Evolutionary conservation across 53 echinoderm and acorn worm species (phyloP).

Genomic region (Apostichopus leukothele): DNA sequence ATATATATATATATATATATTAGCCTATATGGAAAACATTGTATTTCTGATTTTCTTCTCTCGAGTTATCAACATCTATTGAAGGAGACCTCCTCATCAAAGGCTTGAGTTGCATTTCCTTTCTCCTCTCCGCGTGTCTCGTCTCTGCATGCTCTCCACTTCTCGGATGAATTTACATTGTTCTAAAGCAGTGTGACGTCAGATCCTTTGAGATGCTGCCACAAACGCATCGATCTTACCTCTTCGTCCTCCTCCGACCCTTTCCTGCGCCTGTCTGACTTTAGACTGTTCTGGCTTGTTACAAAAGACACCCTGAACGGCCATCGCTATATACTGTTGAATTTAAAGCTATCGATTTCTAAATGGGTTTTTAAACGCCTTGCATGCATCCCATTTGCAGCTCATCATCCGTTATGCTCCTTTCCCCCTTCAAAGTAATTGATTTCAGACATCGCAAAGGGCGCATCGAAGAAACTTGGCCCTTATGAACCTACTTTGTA

Average conservation of each 20-base stretch:
- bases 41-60: too few relatives aligned
- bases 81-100: too few relatives aligned
- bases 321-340: not conserved
- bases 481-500: conserved; percentile 27
- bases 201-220: conserved; percentile 18
- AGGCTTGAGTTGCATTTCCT: too few relatives aligned
- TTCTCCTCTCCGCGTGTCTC: too few relatives aligned
- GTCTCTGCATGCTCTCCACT: not conserved
- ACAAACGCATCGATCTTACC: not conserved
- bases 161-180: not conserved
- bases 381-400: conserved; percentile 27
- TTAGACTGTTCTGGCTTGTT: not conserved
- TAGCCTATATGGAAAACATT: too few relatives aligned
- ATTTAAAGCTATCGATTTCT: conserved; percentile 31
- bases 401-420: conserved; percentile 1
- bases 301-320: conserved; percentile 19
- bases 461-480: conserved; percentile 16
- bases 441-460: conserved; percentile 32
- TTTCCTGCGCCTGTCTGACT: conserved; percentile 11
- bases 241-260: not conserved
- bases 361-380: conserved; percentile 42
- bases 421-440: conserved; percentile 15
- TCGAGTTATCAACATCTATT: too few relatives aligned
- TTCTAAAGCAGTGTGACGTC: conserved; percentile 7
- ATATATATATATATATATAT: too few relatives aligned